phyloP scores from a whole-genome alignment of 35 echinoderm and acorn worm genomes.

The Heliocidaris tuberculata region DNA sequence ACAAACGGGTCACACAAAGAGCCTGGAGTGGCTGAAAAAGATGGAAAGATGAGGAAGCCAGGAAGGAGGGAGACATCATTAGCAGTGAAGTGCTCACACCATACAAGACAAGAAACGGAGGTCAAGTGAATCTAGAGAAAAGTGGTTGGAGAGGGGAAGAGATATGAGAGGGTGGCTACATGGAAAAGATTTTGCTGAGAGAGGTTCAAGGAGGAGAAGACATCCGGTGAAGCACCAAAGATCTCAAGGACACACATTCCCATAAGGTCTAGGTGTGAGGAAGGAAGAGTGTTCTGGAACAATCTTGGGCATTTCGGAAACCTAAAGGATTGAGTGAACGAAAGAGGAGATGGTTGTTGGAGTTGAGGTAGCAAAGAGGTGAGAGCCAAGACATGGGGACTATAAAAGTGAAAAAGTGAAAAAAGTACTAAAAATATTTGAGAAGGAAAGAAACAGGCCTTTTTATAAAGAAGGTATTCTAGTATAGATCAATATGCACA shows the following conservation, averaged over 20 bases:
- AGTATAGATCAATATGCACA: too few relatives aligned
- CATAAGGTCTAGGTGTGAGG: background rate
- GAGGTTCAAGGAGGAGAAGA: background rate
- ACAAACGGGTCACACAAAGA: background rate
- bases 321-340: background rate
- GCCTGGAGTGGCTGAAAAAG: background rate
- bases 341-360: background rate
- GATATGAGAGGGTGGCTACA: constrained; percentile 1
- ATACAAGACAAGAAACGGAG: background rate
- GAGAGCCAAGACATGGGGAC: too few relatives aligned
- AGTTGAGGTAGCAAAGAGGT: background rate
- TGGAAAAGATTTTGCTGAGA: background rate
- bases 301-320: background rate
- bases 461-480: background rate
- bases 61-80: constrained; percentile 9
- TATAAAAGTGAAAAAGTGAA: background rate
- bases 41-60: constrained; percentile 10
- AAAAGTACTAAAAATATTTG: background rate
- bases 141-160: background rate
- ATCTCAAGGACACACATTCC: background rate
- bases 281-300: background rate
- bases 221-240: background rate
- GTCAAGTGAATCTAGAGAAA: constrained; percentile 9
- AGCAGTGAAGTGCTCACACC: background rate
- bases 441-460: background rate